These are phyloP conservation scores for Crotalus viridis DNA, from an alignment of 2,113 vertebrate species.

Conservation along the genomic window DNA sequence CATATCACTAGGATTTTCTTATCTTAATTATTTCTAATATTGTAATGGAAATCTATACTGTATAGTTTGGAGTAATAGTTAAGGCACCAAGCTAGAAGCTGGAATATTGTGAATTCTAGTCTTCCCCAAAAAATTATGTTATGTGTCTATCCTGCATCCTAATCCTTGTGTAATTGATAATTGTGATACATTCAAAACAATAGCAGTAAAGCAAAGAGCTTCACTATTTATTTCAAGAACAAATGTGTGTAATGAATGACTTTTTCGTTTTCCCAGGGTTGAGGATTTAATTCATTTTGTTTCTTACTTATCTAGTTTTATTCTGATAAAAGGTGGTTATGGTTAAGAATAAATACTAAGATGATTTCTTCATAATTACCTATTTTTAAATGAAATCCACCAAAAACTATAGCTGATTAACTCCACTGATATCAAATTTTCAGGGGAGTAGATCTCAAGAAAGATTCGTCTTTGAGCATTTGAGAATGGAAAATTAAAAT, in stretches of 20 bases:
- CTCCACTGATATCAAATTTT: background rate
- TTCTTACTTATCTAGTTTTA: background rate
- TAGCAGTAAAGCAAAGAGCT: background rate
- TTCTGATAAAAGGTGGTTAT: background rate
- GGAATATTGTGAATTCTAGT: background rate
- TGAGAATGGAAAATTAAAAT: background rate
- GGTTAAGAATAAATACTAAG: background rate
- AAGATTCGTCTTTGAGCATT: background rate
- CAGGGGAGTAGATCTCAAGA: background rate
- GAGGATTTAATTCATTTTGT: background rate
- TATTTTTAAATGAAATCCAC: background rate
- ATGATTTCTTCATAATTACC: background rate
- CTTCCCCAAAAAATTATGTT: background rate
- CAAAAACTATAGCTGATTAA: background rate
- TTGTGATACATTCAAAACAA: background rate
- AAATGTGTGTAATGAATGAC: background rate
- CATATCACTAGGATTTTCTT: background rate
- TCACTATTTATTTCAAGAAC: background rate
- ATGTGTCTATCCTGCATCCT: background rate
- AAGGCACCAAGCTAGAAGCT: background rate
- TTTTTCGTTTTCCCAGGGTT: background rate
- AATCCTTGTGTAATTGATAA: background rate
- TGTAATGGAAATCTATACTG: background rate
- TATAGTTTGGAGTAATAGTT: background rate
- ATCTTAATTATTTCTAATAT: background rate